Evolutionary conservation across 2,797 vertebrate species (phyloP).

Genomic region (Pithecia hirsuta): DNA sequence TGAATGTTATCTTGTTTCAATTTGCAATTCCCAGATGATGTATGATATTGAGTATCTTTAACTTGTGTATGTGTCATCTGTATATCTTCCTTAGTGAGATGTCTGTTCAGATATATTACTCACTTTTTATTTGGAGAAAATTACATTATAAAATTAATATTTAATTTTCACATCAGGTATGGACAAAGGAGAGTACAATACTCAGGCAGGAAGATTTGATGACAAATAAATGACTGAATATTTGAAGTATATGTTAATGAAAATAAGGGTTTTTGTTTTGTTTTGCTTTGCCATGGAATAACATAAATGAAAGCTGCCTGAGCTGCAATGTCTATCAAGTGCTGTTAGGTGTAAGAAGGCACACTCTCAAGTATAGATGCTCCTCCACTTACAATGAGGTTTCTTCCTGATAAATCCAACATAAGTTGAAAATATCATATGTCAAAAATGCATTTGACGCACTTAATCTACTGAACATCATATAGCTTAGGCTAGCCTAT

Average conservation of each 20-base stretch:
- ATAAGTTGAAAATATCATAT: not conserved
- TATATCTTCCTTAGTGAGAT: not conserved
- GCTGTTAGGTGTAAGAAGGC: not conserved
- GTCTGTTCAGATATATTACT: not conserved
- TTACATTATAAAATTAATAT: not conserved
- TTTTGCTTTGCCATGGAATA: not conserved
- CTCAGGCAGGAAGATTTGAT: not conserved
- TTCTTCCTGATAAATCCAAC: not conserved
- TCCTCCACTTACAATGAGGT: not conserved
- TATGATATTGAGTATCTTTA: not conserved
- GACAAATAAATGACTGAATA: not conserved
- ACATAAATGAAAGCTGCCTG: not conserved
- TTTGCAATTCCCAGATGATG: not conserved
- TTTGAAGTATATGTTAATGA: not conserved
- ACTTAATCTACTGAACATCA: not conserved
- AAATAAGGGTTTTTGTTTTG: not conserved
- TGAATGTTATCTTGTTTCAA: not conserved
- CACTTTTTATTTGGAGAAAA: not conserved
- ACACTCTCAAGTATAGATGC: not conserved
- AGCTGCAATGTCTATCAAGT: not conserved
- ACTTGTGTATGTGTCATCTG: not conserved
- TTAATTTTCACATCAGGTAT: not conserved
- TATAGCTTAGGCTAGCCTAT: not conserved
- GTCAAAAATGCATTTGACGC: not conserved
- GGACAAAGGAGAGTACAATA: not conserved